These are phyloP conservation scores for Neocrepidodera transversa DNA, from an alignment of 2,888 invertebrate genomes.

Conservation along the genomic window DNA sequence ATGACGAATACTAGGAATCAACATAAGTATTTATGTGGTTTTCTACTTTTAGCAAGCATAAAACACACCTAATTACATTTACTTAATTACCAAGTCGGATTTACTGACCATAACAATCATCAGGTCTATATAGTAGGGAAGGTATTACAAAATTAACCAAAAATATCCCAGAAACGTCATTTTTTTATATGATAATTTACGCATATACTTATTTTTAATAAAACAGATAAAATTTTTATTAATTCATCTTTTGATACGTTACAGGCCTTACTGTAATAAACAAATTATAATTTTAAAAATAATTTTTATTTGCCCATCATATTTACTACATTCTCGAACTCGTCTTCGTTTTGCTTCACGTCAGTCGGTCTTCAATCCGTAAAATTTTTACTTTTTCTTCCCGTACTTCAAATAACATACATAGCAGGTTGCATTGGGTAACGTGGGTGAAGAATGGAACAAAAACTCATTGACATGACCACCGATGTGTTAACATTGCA, in stretches of 20 bases:
- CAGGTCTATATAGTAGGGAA: slow-evolving; percentile 9
- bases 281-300: too few relatives aligned
- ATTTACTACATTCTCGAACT: too few relatives aligned
- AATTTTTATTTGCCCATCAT: too few relatives aligned
- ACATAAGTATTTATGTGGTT: slow-evolving; percentile 24
- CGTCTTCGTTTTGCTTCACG: too few relatives aligned
- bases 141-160: background rate
- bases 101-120: slow-evolving; percentile 30
- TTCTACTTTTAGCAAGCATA: slow-evolving; percentile 17
- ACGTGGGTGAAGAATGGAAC: slow-evolving; percentile 35
- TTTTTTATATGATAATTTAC: background rate
- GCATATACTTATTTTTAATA: too few relatives aligned
- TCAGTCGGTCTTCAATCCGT: too few relatives aligned
- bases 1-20: slow-evolving; percentile 9
- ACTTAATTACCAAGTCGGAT: slow-evolving; percentile 29
- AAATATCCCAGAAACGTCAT: too few relatives aligned
- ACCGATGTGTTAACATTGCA: too few relatives aligned
- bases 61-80: slow-evolving; percentile 30
- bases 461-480: slow-evolving; percentile 37
- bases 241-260: too few relatives aligned
- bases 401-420: background rate
- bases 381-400: too few relatives aligned
- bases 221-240: too few relatives aligned
- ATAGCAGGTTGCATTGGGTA: background rate
- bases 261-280: too few relatives aligned